Evolutionary conservation across 1,140 invertebrate species (phyloP), one percentile per base, ranked within the genome.

Genomic region (Solenopsis fugax): DNA sequence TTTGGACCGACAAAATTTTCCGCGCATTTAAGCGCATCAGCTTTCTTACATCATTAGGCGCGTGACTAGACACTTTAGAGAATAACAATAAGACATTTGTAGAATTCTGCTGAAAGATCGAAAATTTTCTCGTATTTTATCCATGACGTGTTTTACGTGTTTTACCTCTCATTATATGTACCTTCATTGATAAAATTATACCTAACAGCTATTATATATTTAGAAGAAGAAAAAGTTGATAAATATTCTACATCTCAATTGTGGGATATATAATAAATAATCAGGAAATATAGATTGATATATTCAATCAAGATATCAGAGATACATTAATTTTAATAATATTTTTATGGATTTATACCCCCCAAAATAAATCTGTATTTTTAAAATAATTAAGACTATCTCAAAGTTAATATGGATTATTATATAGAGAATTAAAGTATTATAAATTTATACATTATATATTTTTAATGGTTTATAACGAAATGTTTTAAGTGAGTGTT

Each of bases 1-100:
- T 82, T 84, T 75, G 69, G 34, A 50, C n/a, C 48, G 37, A 60
- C 52, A 29, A 60, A 60, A 77, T 85, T 87, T 87, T 87, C 50
- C 80, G 34, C 73, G 4, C 21, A 5, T 82, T 86, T 82, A 62
- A 82, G 41, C 54, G 54, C 45, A 4, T 37, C 21, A 62, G 24
- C 45, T n/a, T 86, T 52, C 45, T 60, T 52, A 56, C 34, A 7
- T 50, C 13, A 21, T n/a, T 50, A 29, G n/a, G 3, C 7, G 7
- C 24, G 56, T 24, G 18, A 50, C 24, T 34, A 54, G 76, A 48
- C 37, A 48, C 16, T 13, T 67, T 29, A 24, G 4, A 6, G 10
- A 48, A 67, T 67, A 77, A 62, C 5, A 77, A 69, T 18, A 75
- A 67, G 45, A n/a, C 6, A 13, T 18, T 41, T 16, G 6, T 9